Percentiles rank a stretch among this genome's conserved stretches.
Conservation (phyloP, 2,797 vertebrate genomes). For the Xiphorhynchus erythropygius region DNA sequence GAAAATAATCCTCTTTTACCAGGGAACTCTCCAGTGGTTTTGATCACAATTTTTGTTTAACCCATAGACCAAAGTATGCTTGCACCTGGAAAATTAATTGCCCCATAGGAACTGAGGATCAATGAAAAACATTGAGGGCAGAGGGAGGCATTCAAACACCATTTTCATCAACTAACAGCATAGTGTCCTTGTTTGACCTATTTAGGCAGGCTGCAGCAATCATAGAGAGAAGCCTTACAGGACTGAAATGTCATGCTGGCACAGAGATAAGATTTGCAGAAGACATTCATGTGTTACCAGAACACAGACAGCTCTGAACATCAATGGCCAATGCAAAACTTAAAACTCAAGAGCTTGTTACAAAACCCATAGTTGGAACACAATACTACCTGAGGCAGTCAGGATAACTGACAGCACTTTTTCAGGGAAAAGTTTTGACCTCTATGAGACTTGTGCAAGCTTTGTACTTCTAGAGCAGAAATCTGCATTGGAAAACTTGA, state of each 20-base stretch:
- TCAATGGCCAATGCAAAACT: neutral
- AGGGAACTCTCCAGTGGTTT: neutral
- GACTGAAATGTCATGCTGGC: neutral
- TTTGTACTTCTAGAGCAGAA: neutral
- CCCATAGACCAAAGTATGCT: neutral
- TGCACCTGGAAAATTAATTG: neutral
- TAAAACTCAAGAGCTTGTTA: neutral
- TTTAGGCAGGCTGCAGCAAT: neutral
- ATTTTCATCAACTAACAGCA: neutral
- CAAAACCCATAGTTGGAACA: neutral
- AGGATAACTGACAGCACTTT: neutral
- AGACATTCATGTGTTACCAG: neutral
- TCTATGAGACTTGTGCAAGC: neutral
- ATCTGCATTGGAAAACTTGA: neutral
- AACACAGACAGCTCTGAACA: neutral
- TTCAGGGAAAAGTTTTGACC: neutral
- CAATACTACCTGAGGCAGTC: neutral
- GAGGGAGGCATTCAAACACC: neutral
- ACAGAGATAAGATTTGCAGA: neutral
- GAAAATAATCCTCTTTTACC: neutral
- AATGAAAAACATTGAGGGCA: neutral
- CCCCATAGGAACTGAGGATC: neutral
- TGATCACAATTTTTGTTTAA: neutral
- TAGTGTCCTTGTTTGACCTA: neutral
- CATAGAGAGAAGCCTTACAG: neutral